Percentiles rank a stretch among this genome's conserved stretches.
Conservation (phyloP, 2,113 vertebrate species). For the Syngnathus scovelli region DNA sequence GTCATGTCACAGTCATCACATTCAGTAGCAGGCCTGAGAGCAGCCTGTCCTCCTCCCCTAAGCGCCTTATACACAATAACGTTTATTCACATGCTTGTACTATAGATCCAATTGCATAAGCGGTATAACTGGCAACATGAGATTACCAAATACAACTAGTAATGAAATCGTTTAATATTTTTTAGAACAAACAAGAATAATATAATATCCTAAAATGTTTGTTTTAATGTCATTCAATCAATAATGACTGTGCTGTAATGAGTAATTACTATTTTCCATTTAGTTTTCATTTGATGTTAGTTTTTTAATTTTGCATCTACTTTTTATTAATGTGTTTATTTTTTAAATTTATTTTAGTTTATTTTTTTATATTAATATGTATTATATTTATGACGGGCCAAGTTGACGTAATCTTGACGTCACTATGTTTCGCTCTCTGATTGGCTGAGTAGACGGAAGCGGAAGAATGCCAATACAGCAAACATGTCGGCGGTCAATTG, state of each 20-base stretch:
- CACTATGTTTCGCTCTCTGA: conserved; percentile 20
- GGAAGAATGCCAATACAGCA: conserved; percentile 71
- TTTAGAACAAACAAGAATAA: too few relatives aligned
- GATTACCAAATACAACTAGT: not conserved
- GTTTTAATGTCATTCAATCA: too few relatives aligned
- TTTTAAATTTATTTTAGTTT: too few relatives aligned
- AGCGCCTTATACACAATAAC: conserved; percentile 13
- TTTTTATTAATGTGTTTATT: too few relatives aligned
- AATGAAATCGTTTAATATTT: too few relatives aligned
- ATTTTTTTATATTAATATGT: not conserved
- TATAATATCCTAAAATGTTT: too few relatives aligned
- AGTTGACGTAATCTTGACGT: not conserved
- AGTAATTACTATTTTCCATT: not conserved
- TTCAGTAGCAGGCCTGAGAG: conserved; percentile 11
- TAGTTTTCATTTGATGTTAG: not conserved
- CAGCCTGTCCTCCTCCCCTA: conserved; percentile 18
- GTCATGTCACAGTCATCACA: conserved; percentile 40
- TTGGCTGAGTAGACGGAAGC: conserved; percentile 61
- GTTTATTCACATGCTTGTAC: conserved; percentile 14
- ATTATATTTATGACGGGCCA: too few relatives aligned
- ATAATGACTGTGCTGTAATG: too few relatives aligned
- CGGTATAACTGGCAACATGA: not conserved
- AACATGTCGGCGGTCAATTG: conserved; percentile 84
- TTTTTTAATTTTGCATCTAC: not conserved
- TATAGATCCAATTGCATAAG: not conserved